Conservation (phyloP, 2,888 invertebrate species). For the Spatulosminthurus flaviceps region DNA sequence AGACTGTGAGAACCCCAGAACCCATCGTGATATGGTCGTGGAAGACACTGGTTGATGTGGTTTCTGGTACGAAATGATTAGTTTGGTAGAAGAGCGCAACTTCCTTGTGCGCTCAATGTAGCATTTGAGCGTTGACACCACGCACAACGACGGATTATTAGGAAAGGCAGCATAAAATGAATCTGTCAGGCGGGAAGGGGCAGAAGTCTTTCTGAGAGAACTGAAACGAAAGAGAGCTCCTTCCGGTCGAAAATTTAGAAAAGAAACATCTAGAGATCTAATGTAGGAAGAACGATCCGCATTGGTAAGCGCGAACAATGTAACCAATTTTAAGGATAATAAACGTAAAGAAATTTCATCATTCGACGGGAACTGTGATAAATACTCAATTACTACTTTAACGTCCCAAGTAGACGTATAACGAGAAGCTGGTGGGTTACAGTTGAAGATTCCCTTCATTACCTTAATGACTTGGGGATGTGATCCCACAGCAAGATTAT, state of each 20-base stretch:
- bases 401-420: constrained; percentile 3
- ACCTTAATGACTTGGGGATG: not conserved
- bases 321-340: not conserved
- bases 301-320: not conserved
- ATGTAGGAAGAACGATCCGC: constrained; percentile 15
- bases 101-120: not conserved
- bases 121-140: not conserved
- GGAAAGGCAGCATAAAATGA: not conserved
- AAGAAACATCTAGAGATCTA: too few relatives aligned
- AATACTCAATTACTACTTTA: not conserved
- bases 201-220: not conserved
- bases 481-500: not conserved
- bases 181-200: not conserved
- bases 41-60: not conserved
- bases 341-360: not conserved
- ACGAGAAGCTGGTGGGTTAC: not conserved
- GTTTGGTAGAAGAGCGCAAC: not conserved
- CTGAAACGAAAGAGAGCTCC: not conserved
- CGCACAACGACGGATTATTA: not conserved
- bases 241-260: too few relatives aligned
- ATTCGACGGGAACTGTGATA: not conserved
- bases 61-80: not conserved
- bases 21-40: not conserved
- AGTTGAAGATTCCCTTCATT: constrained; percentile 28
- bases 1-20: not conserved